Conservation (phyloP, 2,888 invertebrate genomes). For the Lepidocyrtinus sp. region DNA sequence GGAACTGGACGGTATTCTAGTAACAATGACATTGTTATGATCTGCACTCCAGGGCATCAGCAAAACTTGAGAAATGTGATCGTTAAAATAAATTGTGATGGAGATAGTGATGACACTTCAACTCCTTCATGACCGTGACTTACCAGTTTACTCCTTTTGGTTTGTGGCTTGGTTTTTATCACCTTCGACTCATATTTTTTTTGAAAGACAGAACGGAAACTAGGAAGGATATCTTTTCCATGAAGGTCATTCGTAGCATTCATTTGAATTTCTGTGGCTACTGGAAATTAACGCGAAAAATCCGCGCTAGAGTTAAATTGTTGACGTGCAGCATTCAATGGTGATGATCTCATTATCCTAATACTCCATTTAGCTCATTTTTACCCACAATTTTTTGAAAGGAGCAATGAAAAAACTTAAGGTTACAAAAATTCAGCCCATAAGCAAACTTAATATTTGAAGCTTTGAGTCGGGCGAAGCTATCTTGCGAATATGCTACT, state of each 20-base stretch:
- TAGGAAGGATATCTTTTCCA: constrained; percentile 5
- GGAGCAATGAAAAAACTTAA: neutral
- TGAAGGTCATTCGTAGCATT: neutral
- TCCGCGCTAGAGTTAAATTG: neutral
- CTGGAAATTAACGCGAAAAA: neutral
- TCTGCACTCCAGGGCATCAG: neutral
- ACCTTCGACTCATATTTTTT: neutral
- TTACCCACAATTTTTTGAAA: constrained; percentile 9
- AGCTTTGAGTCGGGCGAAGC: neutral
- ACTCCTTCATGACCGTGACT: neutral
- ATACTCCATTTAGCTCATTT: constrained; percentile 10
- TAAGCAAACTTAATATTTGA: neutral
- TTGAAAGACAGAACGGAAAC: neutral
- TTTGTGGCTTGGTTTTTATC: constrained; percentile 10
- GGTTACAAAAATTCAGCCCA: neutral
- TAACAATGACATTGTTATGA: neutral
- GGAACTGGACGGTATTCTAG: neutral
- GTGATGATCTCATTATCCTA: neutral
- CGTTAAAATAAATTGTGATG: constrained; percentile 2
- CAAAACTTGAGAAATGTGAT: neutral
- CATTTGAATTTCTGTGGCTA: neutral
- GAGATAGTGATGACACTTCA: neutral
- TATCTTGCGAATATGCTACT: no score
- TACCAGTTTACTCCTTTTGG: neutral
- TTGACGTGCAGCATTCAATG: constrained; percentile 2